These are phyloP conservation scores for Ataeniobius toweri DNA, from an alignment of 2,797 vertebrate genomes.

Conservation along the genomic window DNA sequence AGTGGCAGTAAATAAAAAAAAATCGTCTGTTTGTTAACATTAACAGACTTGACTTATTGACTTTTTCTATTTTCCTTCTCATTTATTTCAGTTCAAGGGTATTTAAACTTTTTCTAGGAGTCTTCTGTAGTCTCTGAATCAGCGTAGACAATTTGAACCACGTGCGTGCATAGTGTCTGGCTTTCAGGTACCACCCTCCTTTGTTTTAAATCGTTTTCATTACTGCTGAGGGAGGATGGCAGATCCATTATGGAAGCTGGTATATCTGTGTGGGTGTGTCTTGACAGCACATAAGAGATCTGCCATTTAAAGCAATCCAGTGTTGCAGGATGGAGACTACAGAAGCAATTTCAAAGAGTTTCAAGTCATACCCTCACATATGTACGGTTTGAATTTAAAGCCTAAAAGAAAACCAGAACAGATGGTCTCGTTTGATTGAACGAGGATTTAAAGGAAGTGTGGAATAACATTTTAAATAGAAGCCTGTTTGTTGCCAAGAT, in stretches of 20 bases:
- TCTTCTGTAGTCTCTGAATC: conserved; percentile 70
- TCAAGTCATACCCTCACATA: conserved; percentile 32
- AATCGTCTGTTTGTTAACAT: conserved; percentile 56
- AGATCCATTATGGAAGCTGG: conserved; percentile 75
- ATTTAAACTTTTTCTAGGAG: conserved; percentile 77
- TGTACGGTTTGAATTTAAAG: conserved; percentile 42
- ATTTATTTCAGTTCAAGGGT: conserved; percentile 72
- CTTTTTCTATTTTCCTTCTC: conserved; percentile 52
- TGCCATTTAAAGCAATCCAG: conserved; percentile 65
- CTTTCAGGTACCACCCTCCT: conserved; percentile 80
- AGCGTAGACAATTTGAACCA: conserved; percentile 75
- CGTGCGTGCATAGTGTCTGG: conserved; percentile 78
- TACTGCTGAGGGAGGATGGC: conserved; percentile 79
- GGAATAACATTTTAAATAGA: conserved; percentile 25
- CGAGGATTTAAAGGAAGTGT: conserved; percentile 20
- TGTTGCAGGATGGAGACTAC: conserved; percentile 24
- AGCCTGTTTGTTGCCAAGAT: conserved; percentile 20
- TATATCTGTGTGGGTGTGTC: conserved; percentile 74
- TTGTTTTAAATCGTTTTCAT: conserved; percentile 82
- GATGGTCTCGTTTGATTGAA: conserved; percentile 26
- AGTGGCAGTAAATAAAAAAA: conserved; percentile 22
- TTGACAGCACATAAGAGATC: conserved; percentile 73
- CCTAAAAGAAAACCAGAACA: conserved; percentile 29
- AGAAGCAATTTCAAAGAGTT: conserved; percentile 31
- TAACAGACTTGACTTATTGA: conserved; percentile 55